Evolutionary conservation across 1,140 invertebrate species (phyloP).

Genomic region (Grapholita molesta): DNA sequence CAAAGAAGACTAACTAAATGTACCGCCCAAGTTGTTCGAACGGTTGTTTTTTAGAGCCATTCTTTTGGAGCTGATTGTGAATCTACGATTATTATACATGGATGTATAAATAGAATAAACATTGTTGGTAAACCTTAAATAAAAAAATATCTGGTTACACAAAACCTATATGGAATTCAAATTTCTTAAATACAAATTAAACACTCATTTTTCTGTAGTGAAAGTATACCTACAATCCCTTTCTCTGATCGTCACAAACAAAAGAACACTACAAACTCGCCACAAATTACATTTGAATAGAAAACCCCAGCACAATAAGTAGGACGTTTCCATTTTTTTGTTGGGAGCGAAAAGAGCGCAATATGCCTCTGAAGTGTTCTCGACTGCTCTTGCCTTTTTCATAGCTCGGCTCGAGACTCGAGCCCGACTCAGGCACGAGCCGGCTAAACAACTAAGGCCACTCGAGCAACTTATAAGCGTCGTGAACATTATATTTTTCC

Average conservation of each 20-base stretch:
- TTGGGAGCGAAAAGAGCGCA: constrained; percentile 30
- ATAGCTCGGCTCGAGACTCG: constrained; percentile 24
- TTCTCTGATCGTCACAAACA: not conserved
- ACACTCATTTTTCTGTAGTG: not conserved
- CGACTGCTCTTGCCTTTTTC: constrained; percentile 28
- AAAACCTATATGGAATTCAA: no score
- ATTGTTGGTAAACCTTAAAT: no score
- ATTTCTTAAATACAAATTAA: not conserved
- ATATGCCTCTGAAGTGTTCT: constrained; percentile 30
- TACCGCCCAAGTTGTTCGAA: no score
- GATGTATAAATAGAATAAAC: no score
- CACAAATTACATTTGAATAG: constrained; percentile 19
- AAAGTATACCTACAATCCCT: not conserved
- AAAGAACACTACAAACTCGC: not conserved
- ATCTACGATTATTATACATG: no score
- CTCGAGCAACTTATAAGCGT: constrained; percentile 30
- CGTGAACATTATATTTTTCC: constrained; percentile 1
- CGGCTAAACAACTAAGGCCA: constrained; percentile 37
- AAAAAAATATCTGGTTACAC: no score
- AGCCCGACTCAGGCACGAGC: constrained; percentile 12
- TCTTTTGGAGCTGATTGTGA: no score
- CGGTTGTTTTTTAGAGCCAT: no score
- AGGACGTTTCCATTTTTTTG: constrained; percentile 29
- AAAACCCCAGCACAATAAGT: constrained; percentile 16
- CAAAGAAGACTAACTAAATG: no score